Evolutionary conservation across 2,888 invertebrate species (phyloP), one percentile per base, ranked within the genome.

Genomic region (Cotesia congregata): DNA sequence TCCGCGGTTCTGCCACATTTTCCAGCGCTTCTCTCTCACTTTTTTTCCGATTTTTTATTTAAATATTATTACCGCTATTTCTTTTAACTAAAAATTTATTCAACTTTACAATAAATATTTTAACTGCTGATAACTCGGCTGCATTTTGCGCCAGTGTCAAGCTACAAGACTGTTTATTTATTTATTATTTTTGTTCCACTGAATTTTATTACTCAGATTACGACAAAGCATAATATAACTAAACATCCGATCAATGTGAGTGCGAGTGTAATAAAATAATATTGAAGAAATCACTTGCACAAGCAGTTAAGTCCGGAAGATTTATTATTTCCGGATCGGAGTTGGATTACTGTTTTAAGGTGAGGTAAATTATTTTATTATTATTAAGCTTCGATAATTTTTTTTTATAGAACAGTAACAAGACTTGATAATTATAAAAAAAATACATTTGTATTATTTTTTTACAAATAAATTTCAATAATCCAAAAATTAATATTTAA

Each of bases 1-100:
- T 65, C 60, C 50, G 50, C 50, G 65, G 72, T 72, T 76, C 20
- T 72, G 76, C 76, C 72, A 50, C 7, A 50, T 59, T 76, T 41
- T 68, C 67, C 17, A 65, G 50, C 41, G 65, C 62, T 62, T 6
- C 15, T 62, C 62, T 62, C 20, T 62, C 62, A 6, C 7, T 41
- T 72, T 59, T 39, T 40, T 71, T 71, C 15, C 61, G 15, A 15
- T 40, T 60, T 62, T 68, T 72, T 15, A 59, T 17, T 1, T 67
- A 12, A 75, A 59, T 59, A 62, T 65, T 71, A 39, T 64, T 41
- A 41, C 41, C 15, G 1, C 12, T 17, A 38, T 62, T 67, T 2
- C 50, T 12, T 60, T 5, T 17, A 17, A 39, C 7, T 5, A 30
- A 30, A 20, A 62, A 30, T 12, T 67, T 40, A 38, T 40, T 69